Percentiles rank a stretch among this genome's conserved stretches.
phyloP scores from a whole-genome alignment of 2,888 invertebrate species.

The Perizoma flavofasciatum region DNA sequence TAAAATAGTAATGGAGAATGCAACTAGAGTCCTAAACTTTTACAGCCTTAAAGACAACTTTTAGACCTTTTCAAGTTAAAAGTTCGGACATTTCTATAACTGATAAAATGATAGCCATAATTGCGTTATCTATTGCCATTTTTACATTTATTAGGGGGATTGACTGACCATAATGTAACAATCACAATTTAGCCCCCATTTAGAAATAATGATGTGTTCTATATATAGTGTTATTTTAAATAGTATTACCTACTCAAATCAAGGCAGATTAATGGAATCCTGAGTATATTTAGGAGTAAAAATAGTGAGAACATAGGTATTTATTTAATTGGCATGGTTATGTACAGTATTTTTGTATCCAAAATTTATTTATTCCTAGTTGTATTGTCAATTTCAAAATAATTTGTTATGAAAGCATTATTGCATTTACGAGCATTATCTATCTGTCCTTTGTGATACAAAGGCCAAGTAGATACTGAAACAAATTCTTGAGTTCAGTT shows the following conservation, averaged over 20 bases:
- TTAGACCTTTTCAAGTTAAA: too few relatives aligned
- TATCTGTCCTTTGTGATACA: background rate
- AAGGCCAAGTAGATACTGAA: background rate
- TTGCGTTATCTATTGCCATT: too few relatives aligned
- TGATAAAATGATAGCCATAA: too few relatives aligned
- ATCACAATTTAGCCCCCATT: conserved; percentile 10
- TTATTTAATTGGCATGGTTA: conserved; percentile 51
- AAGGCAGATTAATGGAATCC: conserved; percentile 39
- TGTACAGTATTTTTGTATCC: conserved; percentile 45
- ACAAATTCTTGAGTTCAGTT: background rate
- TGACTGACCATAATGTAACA: too few relatives aligned
- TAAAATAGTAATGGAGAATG: too few relatives aligned
- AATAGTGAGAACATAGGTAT: conserved; percentile 48
- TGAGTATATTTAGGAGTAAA: conserved; percentile 47
- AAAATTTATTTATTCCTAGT: conserved; percentile 33
- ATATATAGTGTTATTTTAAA: conserved; percentile 18
- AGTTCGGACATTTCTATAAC: too few relatives aligned
- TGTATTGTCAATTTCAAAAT: conserved; percentile 2
- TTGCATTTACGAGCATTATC: background rate
- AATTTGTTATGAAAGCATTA: too few relatives aligned
- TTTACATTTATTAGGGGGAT: too few relatives aligned
- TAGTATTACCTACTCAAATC: conserved; percentile 35
- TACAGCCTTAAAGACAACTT: too few relatives aligned
- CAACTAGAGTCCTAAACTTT: too few relatives aligned
- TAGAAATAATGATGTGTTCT: conserved; percentile 11